Conservation (phyloP, 2,888 invertebrate genomes). For the Selenia dentaria region DNA sequence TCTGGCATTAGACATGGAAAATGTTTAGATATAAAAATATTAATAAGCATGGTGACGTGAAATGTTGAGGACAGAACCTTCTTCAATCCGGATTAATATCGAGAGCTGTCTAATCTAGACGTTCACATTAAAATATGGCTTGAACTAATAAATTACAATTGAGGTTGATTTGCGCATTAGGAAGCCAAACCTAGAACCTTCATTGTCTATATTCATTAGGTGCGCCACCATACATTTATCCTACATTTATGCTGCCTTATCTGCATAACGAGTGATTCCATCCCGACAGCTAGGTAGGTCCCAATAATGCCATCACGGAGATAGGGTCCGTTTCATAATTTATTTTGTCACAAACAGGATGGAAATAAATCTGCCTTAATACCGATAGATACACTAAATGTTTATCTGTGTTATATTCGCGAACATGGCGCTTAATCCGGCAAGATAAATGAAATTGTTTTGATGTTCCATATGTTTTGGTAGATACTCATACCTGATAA, state of each 20-base stretch:
- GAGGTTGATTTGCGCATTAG: conserved; percentile 15
- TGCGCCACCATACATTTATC: too few species aligned
- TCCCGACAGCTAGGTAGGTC: too few species aligned
- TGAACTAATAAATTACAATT: conserved; percentile 14
- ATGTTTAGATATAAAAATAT: too few species aligned
- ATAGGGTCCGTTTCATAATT: too few species aligned
- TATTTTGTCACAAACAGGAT: conserved; percentile 15
- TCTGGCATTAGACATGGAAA: too few species aligned
- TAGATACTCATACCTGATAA: background rate
- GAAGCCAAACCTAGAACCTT: conserved; percentile 27
- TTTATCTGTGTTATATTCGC: conserved; percentile 2
- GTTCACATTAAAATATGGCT: conserved; percentile 8
- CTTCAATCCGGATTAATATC: conserved; percentile 11
- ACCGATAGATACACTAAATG: background rate
- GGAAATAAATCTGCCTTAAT: conserved; percentile 17
- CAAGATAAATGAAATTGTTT: conserved; percentile 9
- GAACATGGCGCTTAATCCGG: conserved; percentile 2
- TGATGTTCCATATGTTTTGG: background rate
- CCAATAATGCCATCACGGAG: too few species aligned
- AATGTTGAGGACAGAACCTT: too few species aligned
- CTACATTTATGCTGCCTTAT: conserved; percentile 1
- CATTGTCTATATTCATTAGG: conserved; percentile 12
- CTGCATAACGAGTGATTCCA: background rate
- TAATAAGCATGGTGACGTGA: too few species aligned
- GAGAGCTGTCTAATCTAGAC: conserved; percentile 1